Base-by-base conservation (phyloP, 2,888 invertebrate species). In the Amorpha juglandis region DNA sequence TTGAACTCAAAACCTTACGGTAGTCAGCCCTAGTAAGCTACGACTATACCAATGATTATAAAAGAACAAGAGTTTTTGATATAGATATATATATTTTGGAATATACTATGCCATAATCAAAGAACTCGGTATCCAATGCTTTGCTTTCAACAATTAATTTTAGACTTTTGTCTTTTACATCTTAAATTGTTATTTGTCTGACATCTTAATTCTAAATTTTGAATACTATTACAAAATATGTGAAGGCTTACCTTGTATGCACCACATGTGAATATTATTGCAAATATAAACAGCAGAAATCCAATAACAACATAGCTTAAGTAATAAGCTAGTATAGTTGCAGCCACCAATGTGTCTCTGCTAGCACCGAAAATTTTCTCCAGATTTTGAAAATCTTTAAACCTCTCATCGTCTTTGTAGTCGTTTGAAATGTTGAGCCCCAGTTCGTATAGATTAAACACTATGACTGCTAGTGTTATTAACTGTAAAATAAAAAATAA, bases 281-380 rank as follows among this genome's bases (percentile, higher is more conserved):
- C 80, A 69, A 91, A 89, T 6, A 92, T 68, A 51, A 92, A 86
- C 69, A 92, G 69, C 33, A 92, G 68, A 35, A 89, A 70, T 63
- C 83, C 88, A 66, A 92, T 81, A 1, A 79, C 68, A 1, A 88
- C 82, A 66, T 93, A 92, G 12, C 85, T 81, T 35, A 85, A 66
- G 71, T 88, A 88, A 73, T 92, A 93, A 51, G 86, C 79, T 68
- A 89, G 76, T 62, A 85, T 83, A 38, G 89, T 82, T 14, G 84
- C 71, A 7, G 75, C 77, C 63, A 89, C 86, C 67, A 92, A 68
- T 9, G 82, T 78, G 12, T 83, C 81, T 64, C 88, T 88, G 33
- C 83, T 81, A 16, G 84, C 76, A 0, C 89, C 91, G 66, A 92
- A 90, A 67, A 92, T 86, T 55, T 80, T 87, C 38, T 92, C 91